These are phyloP conservation scores for Myxocyprinus asiaticus DNA, from an alignment of 2,113 vertebrate genomes.

Conservation along the genomic window DNA sequence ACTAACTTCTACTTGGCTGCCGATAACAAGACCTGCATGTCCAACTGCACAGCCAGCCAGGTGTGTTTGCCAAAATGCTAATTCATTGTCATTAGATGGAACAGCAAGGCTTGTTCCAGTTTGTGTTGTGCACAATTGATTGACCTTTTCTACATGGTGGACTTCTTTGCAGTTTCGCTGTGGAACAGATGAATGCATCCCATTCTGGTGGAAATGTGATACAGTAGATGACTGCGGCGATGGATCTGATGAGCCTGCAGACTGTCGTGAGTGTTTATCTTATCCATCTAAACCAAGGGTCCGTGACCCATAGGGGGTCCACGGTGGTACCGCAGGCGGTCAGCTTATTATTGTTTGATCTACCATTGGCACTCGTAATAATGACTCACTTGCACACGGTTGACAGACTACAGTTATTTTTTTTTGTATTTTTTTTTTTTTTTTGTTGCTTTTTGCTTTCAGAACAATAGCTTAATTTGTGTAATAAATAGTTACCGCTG, in stretches of 20 bases:
- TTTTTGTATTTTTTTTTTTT: too few relatives aligned
- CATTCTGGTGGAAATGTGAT: constrained; percentile 99
- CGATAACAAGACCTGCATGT: constrained; percentile 92
- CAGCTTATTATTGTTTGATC: too few relatives aligned
- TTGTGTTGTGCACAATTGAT: neutral
- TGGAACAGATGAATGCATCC: constrained; percentile 97
- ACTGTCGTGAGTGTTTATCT: constrained; percentile 86
- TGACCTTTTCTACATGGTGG: neutral
- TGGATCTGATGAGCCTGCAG: constrained; percentile 92
- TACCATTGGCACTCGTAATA: too few relatives aligned
- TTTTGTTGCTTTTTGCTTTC: too few relatives aligned
- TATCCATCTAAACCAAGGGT: too few relatives aligned
- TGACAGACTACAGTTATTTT: too few relatives aligned
- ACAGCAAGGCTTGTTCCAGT: neutral
- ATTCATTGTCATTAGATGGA: neutral
- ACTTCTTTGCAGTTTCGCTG: constrained; percentile 85
- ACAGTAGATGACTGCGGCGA: constrained; percentile 97
- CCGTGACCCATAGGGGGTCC: too few relatives aligned
- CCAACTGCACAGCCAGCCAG: constrained; percentile 98
- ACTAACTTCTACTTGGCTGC: constrained; percentile 96
- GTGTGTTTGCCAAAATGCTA: constrained; percentile 65
- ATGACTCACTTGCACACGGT: too few relatives aligned
- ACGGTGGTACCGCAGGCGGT: too few relatives aligned
- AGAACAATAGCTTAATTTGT: too few relatives aligned
- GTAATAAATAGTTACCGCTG: too few relatives aligned